phyloP scores from a whole-genome alignment of 2,797 vertebrate species.

The Cheirogaleus major region DNA sequence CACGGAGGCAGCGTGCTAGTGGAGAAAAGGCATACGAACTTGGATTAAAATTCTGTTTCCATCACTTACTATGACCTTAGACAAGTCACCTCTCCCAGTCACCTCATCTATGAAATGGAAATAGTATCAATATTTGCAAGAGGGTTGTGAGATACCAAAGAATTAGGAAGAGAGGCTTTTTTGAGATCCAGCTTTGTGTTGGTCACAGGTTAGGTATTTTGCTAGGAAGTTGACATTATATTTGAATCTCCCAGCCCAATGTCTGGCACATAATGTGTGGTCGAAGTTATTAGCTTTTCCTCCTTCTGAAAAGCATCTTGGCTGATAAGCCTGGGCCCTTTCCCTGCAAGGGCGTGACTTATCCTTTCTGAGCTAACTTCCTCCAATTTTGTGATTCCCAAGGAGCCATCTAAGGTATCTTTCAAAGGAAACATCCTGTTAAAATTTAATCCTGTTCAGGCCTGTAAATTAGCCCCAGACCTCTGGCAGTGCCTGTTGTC shows the following conservation, averaged over 20 bases:
- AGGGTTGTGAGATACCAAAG: neutral
- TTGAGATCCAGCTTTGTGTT: neutral
- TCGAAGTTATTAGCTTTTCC: neutral
- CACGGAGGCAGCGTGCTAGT: neutral
- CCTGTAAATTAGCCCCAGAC: neutral
- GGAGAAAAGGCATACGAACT: neutral
- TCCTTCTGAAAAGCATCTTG: neutral
- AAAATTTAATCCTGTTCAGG: slow-evolving; percentile 19
- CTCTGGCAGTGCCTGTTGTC: neutral
- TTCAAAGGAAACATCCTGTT: slow-evolving; percentile 21
- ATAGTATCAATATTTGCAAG: neutral
- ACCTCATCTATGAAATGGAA: neutral
- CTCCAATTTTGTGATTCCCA: neutral
- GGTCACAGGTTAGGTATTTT: neutral
- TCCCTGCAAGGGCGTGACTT: neutral
- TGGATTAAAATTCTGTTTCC: neutral
- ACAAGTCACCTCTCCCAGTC: neutral
- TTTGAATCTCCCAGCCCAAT: neutral
- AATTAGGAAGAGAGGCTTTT: neutral
- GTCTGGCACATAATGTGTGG: neutral
- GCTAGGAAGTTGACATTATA: neutral
- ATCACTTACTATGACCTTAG: neutral
- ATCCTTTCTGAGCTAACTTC: slow-evolving; percentile 13
- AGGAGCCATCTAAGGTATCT: neutral
- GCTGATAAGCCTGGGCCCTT: neutral